Evolutionary conservation across 2,888 invertebrate species (phyloP), one percentile per base, ranked within the genome.

Genomic region (Agriopis aurantiaria): DNA sequence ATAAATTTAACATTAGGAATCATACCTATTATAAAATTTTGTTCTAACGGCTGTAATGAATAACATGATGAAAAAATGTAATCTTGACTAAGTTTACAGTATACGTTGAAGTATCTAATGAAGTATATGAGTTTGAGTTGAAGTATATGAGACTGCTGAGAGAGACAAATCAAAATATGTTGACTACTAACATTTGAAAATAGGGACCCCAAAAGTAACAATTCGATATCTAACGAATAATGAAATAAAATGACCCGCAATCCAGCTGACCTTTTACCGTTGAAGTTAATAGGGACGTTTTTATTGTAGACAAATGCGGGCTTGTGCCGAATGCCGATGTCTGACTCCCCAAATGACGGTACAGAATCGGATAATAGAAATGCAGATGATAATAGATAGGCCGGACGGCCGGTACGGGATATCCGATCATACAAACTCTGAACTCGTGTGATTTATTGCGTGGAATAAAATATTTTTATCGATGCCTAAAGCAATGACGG

Each of bases 201-300:
- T 33, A 33, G 33, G 23, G 3, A 33, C 23, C 23, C 3, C 23
- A 33, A 33, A 33, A 33, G 33, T 33, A 33, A 5, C 33, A 33
- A 33, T 33, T 33, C 33, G 3, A 33, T 33, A 33, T 33, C 33
- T 33, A 17, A 59, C 43, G 33, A 52, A 70, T 68, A 59, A 66
- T 33, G 59, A 8, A 64, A 60, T 9, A 12, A 68, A 69, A 65
- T 49, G 58, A 65, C 74, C 72, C 75, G 71, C 74, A 73, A 51
- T 68, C 48, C 40, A 48, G 66, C 59, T 45, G 63, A 65, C 69
- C 65, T 68, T 66, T 69, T 33, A 58, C 63, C 58, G 69, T 73
- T 71, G 62, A 72, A 65, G 68, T 70, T 72, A 69, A 73, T 68
- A 65, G 69, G 61, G 51, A 49, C 49, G 67, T 65, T 68, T 68